A percentile compares a stretch with the other conserved stretches of the same genome.
These are phyloP conservation scores for Chromobotia macracanthus DNA, from an alignment of 2,797 vertebrate species.

Conservation along the genomic window DNA sequence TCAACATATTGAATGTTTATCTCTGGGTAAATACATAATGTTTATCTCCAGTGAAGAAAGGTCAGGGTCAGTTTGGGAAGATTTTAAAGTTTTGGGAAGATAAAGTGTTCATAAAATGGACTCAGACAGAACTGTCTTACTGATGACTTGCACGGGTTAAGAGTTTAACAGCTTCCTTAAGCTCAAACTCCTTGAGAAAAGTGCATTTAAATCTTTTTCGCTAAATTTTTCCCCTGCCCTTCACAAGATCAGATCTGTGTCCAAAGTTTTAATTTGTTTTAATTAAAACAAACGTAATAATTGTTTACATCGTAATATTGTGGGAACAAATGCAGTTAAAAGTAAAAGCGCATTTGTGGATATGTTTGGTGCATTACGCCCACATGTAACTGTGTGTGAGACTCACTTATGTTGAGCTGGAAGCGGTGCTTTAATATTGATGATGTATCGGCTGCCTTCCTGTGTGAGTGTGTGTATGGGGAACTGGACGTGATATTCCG, in stretches of 20 bases:
- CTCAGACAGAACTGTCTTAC: too few relatives aligned
- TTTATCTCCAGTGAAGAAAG: too few relatives aligned
- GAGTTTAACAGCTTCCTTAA: too few relatives aligned
- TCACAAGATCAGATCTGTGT: neutral
- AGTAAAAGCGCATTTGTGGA: slow-evolving; percentile 33
- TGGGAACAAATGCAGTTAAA: neutral
- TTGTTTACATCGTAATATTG: neutral
- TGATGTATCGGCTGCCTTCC: slow-evolving; percentile 33
- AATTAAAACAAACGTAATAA: too few relatives aligned
- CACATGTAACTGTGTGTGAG: slow-evolving; percentile 49
- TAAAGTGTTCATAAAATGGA: too few relatives aligned
- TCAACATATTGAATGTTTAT: too few relatives aligned
- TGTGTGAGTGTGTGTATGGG: slow-evolving; percentile 8
- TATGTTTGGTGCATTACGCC: slow-evolving; percentile 53
- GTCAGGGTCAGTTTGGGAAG: too few relatives aligned
- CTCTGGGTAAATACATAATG: too few relatives aligned
- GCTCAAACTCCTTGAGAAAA: neutral
- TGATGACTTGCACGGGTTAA: too few relatives aligned
- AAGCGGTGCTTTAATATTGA: slow-evolving; percentile 48
- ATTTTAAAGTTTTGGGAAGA: too few relatives aligned
- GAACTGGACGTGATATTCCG: neutral
- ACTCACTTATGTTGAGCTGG: slow-evolving; percentile 51
- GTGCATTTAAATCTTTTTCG: neutral
- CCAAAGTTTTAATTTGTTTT: neutral
- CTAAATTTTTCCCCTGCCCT: neutral